Conservation (phyloP, 2,888 invertebrate genomes). For the Campoletis raptor region DNA sequence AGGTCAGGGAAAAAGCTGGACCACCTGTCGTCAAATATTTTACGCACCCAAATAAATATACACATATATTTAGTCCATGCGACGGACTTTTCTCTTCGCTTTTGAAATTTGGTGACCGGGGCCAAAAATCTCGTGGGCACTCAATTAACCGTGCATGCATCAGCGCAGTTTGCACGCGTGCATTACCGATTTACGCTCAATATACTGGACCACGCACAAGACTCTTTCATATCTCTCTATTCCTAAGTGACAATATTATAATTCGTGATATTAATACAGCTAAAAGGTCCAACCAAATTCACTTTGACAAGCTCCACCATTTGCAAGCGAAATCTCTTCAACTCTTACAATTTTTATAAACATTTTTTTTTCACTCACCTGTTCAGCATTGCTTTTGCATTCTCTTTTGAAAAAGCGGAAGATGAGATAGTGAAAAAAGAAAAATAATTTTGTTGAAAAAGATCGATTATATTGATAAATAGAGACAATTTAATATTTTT, state of each 20-base stretch:
- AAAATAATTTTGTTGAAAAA: too few relatives aligned
- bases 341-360: background rate
- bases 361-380: background rate
- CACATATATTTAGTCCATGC: background rate
- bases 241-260: conserved; percentile 34
- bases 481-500: too few relatives aligned
- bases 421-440: background rate
- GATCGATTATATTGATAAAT: too few relatives aligned
- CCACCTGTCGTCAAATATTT: conserved; percentile 23
- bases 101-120: conserved; percentile 51
- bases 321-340: background rate
- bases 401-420: background rate
- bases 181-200: conserved; percentile 35
- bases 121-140: conserved; percentile 50
- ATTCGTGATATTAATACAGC: conserved; percentile 30
- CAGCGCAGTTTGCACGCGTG: conserved; percentile 21
- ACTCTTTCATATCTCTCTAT: conserved; percentile 38
- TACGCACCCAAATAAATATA: conserved; percentile 14
- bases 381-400: background rate
- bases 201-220: conserved; percentile 31
- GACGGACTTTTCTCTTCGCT: conserved; percentile 23
- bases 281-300: background rate
- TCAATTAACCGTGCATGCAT: conserved; percentile 55
- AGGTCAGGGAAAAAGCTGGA: conserved; percentile 29
- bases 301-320: conserved; percentile 12